Base-by-base conservation (phyloP, 2,888 invertebrate genomes). In the Lagria hirta region DNA sequence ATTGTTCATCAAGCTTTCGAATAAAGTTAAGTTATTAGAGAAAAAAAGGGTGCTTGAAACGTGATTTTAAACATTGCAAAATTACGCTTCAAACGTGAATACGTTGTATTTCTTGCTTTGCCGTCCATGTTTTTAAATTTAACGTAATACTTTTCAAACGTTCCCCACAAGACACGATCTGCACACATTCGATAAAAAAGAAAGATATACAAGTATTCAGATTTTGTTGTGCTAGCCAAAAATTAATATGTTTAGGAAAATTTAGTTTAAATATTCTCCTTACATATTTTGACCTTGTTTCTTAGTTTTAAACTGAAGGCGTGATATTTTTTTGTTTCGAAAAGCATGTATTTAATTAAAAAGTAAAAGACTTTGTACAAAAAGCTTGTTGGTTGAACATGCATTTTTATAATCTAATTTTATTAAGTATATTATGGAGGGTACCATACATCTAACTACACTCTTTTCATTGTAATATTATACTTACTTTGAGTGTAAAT, bases 391-490 rank as follows among this genome's bases (percentile, higher is more conserved):
- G 62, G 60, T 66, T 64, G 64, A 68, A 70, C 70, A 71, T 70
- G 70, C 70, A 70, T 55, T 60, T 34, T 66, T 60, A 62, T 68
- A 64, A 64, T 66, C 68, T 70, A 69, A 65, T 60, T 62, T 60
- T 64, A 57, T 62, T 64, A 64, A 55, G 55, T 58, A 55, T 57
- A 61, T 64, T 67, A 68, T 70, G 71, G 71, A 71, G 71, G 71
- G 70, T 70, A 70, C 69, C 69, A 66, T 71, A 71, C 68, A 69
- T 68, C 69, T 70, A 71, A 66, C 69, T 68, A 69, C 62, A 56
- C 49, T 48, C 46, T 45, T 38, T 33, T 45, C 45, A 61, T 55
- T 60, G 62, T 53, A 54, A 58, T 45, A 51, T 52, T 57, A 59
- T 61, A 58, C 60, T 28, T 22, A 20, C n/a, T 48, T 42, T 40